Percentiles rank a stretch among this genome's conserved stretches.
phyloP scores from a whole-genome alignment of 2,797 vertebrate genomes.

The Odontamblyopus lacepedii region DNA sequence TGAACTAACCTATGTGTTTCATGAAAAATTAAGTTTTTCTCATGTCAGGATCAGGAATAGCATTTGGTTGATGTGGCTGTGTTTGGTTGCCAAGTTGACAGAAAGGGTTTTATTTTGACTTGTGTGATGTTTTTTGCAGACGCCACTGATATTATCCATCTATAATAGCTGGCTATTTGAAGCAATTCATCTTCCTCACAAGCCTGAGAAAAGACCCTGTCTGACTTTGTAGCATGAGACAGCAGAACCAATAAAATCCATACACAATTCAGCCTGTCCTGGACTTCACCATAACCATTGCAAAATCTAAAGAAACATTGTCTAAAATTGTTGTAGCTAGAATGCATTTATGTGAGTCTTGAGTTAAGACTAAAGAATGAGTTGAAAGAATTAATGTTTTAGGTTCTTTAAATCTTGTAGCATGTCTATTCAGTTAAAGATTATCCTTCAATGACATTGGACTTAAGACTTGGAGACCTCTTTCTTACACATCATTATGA shows the following conservation, averaged over 20 bases:
- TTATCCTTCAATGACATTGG: not conserved
- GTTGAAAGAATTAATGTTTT: too few species aligned
- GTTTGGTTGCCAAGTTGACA: conserved; percentile 39
- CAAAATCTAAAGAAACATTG: not conserved
- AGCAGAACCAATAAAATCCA: conserved; percentile 8
- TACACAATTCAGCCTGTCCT: not conserved
- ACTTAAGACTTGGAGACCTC: not conserved
- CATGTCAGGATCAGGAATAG: conserved; percentile 6
- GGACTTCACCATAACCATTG: not conserved
- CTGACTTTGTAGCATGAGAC: conserved; percentile 16
- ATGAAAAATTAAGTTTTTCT: conserved; percentile 4
- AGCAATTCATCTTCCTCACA: conserved; percentile 34
- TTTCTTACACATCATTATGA: not conserved
- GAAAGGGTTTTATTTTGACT: conserved; percentile 36
- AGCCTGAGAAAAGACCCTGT: conserved; percentile 9
- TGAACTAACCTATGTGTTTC: conserved; percentile 16
- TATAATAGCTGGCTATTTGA: conserved; percentile 15
- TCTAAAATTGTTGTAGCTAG: too few species aligned
- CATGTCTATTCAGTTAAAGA: not conserved
- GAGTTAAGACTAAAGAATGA: too few species aligned
- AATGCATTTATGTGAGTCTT: too few species aligned
- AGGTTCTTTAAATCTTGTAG: too few species aligned
- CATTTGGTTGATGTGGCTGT: conserved; percentile 1
- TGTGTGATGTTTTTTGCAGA: conserved; percentile 33
- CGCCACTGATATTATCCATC: conserved; percentile 9